Percentiles rank a stretch among this genome's conserved stretches.
These are phyloP conservation scores for Drosophila nasuta DNA, from an alignment of 1,140 invertebrate species.

Conservation along the genomic window DNA sequence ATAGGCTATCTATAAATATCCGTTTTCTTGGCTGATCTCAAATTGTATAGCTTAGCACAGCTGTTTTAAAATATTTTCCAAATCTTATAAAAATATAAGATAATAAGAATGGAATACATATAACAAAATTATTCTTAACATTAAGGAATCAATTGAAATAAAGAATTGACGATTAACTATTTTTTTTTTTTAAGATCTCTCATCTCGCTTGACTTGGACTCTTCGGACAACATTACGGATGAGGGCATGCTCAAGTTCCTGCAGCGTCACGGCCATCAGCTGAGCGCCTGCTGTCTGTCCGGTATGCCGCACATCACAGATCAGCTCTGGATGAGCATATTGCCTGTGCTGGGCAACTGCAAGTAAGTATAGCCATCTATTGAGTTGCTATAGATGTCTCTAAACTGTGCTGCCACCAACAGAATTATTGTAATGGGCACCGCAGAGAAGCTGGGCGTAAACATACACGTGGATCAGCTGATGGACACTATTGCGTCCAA, in stretches of 20 bases:
- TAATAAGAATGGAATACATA: too few species aligned
- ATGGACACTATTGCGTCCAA: slow-evolving; percentile 99
- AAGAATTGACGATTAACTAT: not conserved
- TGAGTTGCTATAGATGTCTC: not conserved
- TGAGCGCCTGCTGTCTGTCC: slow-evolving; percentile 94
- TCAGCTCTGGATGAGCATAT: slow-evolving; percentile 96
- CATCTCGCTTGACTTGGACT: slow-evolving; percentile 95
- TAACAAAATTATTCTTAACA: too few species aligned
- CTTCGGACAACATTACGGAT: slow-evolving; percentile 97
- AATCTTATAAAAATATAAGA: too few species aligned
- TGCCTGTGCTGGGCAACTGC: slow-evolving; percentile 95
- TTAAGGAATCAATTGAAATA: too few species aligned
- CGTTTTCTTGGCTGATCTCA: too few species aligned
- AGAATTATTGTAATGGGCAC: slow-evolving; percentile 99
- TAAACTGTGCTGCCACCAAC: slow-evolving; percentile 54
- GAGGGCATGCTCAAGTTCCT: slow-evolving; percentile 96
- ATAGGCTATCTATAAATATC: too few species aligned
- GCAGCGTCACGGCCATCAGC: slow-evolving; percentile 93
- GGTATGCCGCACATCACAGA: slow-evolving; percentile 99
- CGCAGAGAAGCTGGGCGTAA: slow-evolving; percentile 96
- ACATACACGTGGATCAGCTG: slow-evolving; percentile 98
- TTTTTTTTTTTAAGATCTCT: slow-evolving; percentile 85
- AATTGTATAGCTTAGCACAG: too few species aligned
- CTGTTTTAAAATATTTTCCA: too few species aligned
- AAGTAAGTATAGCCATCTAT: slow-evolving; percentile 88